Evolutionary conservation across 2,888 invertebrate species (phyloP), one percentile per base, ranked within the genome.

Genomic region (Chaitophorus viminalis): DNA sequence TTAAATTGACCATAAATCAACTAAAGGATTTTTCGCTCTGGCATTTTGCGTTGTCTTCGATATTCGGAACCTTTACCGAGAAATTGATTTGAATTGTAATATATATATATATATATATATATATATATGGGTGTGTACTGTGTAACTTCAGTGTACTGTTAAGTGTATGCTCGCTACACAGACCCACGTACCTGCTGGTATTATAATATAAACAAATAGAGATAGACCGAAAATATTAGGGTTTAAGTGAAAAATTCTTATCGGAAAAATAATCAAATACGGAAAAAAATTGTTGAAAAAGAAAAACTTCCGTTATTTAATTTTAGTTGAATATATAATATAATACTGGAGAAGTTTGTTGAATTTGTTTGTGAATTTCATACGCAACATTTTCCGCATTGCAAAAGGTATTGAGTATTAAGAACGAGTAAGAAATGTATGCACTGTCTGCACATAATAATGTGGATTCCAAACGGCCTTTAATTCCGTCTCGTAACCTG

Each of bases 1-100:
- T 86, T 70, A 72, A 72, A 72, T 21, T 72, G 54, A 54, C 70
- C 54, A 86, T 86, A 86, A 86, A 86, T 86, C 86, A 79, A 72
- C 72, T 52, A 39, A 36, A 70, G 70, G 77, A 31, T 85, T 85
- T 85, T 85, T 54, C 68, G 46, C 77, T 52, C 29, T 70, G 85
- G 52, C 77, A 70, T 78, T 85, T 72, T 70, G 29, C 8, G 39
- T 17, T 36, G 18, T 60, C 68, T 46, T 46, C 82, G 77, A 78
- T 85, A 78, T 70, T 77, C 33, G 39, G 39, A 36, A 25, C 31
- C 46, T 68, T 65, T 68, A n/a, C 76, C 39, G 52, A 77, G 33
- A 31, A 85, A 68, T 77, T 77, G 77, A 77, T 85, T 85, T 33
- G 52, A 85, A 78, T 85, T 65, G 65, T 29, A 76, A 84, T 84